Base-by-base conservation (phyloP, 2,888 invertebrate genomes). In the Dynastes maya region DNA sequence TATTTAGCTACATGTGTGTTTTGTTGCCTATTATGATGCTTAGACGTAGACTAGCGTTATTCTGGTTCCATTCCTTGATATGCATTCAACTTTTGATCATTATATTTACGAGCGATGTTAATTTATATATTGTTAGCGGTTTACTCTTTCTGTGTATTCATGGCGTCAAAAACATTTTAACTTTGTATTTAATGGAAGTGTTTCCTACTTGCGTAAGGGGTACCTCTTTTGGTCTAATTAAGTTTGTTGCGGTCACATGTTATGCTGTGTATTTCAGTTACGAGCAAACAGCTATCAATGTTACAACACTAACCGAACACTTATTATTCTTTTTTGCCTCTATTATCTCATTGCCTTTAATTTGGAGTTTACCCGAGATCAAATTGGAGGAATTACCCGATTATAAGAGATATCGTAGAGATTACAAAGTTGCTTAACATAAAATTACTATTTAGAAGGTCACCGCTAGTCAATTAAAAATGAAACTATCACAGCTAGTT, bases 1-100 rank as follows among this genome's bases (percentile, higher is more conserved):
- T 77, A 13, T 71, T 70, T 37, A 77, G 77, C 51, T 71, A 49
- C 22, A 71, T 77, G 71, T 77, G 63, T 63, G 64, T 77, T 9
- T 16, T 77, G 1, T 63, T 61, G 49, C 71, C 71, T 16, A 29
- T 77, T 29, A 37, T 77, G 55, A 71, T 71, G 37, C 63, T 77
- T 22, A 58, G 55, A n/a, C 40, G 77, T 49, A 58, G 71, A 32
- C 16, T 77, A 49, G 71, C 77, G 9, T 63, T 77, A 22, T 22
- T 68, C 49, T 77, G 70, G 70, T 77, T 61, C 53, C n/a, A 71
- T 29, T 29, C 29, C 4, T 22, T 77, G n/a, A 71, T 64, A 49
- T 16, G 32, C 6, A 1, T 77, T 4, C 61, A 51, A 11, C 29
- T 77, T 16, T 40, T 58, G 4, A 45, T 29, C 13, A 70, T 27